Conservation (phyloP, 2,113 vertebrate species). For the Heloderma charlesbogerti region DNA sequence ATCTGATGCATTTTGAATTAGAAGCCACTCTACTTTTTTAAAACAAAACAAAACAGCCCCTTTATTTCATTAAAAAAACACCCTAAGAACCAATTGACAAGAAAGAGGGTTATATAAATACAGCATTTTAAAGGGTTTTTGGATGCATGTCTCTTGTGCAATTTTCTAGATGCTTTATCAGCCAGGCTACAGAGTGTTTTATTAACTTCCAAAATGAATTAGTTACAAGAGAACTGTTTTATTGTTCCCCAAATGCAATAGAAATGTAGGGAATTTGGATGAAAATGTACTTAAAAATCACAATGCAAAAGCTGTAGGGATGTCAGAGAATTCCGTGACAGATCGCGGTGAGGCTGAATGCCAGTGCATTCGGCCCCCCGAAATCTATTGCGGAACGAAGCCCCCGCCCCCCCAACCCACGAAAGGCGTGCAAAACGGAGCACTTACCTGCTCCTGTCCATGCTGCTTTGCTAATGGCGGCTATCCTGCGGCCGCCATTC, state of each 20-base stretch:
- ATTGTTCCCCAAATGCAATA: slow-evolving; percentile 3
- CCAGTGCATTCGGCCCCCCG: too few species aligned
- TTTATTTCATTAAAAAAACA: not conserved
- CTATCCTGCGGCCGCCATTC: too few species aligned
- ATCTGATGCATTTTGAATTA: not conserved
- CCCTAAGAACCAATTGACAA: slow-evolving; percentile 13
- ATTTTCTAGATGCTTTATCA: slow-evolving; percentile 49
- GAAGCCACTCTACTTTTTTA: slow-evolving; percentile 1
- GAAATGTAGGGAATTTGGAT: slow-evolving; percentile 21
- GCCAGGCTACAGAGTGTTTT: not conserved
- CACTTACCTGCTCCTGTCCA: too few species aligned
- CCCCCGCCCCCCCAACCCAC: too few species aligned
- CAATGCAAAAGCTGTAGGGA: not conserved
- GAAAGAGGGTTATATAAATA: slow-evolving; percentile 28
- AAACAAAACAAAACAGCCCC: not conserved
- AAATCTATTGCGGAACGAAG: too few species aligned
- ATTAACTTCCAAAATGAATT: slow-evolving; percentile 52
- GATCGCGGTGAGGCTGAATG: too few species aligned
- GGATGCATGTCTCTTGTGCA: slow-evolving; percentile 5
- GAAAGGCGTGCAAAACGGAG: too few species aligned
- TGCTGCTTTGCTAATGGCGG: too few species aligned
- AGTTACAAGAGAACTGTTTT: slow-evolving; percentile 27
- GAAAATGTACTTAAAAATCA: slow-evolving; percentile 32
- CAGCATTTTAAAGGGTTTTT: slow-evolving; percentile 11
- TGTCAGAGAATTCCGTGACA: too few species aligned